phyloP scores from a whole-genome alignment of 2,797 vertebrate species.

The Gouania willdenowi region DNA sequence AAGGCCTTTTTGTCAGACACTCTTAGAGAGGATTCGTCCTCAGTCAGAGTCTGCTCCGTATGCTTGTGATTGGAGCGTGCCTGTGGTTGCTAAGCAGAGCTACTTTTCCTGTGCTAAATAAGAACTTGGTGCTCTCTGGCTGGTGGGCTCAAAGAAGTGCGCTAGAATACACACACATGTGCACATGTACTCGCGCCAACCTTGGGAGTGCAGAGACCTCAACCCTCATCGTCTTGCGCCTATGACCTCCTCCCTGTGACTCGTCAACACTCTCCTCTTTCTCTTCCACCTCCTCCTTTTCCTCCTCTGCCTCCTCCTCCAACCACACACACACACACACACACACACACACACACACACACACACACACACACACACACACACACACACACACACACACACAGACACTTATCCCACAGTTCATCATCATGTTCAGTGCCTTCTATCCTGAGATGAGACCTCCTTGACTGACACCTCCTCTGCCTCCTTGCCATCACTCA shows the following conservation, averaged over 20 bases:
- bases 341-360: constrained; percentile 33
- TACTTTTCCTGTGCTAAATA: constrained; percentile 82
- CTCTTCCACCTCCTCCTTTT: constrained; percentile 9
- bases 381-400: constrained; percentile 33
- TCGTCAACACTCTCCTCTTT: constrained; percentile 12
- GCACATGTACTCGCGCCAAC: constrained; percentile 8
- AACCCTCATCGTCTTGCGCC: constrained; percentile 49
- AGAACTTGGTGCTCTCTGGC: constrained; percentile 78
- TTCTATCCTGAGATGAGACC: constrained; percentile 57
- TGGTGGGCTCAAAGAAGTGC: constrained; percentile 72
- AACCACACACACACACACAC: constrained; percentile 29
- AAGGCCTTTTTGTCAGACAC: constrained; percentile 53
- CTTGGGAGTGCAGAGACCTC: constrained; percentile 35
- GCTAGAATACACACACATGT: constrained; percentile 50
- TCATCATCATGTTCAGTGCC: constrained; percentile 29
- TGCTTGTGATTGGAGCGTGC: constrained; percentile 76
- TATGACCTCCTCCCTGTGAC: constrained; percentile 43
- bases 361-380: constrained; percentile 31
- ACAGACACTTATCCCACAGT: constrained; percentile 39
- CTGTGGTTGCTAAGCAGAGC: constrained; percentile 82
- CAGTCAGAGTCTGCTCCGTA: constrained; percentile 64
- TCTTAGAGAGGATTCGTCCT: constrained; percentile 54
- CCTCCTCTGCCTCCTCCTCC: constrained; percentile 23
- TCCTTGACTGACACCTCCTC: constrained; percentile 60
- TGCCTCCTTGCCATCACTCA: constrained; percentile 44